Evolutionary conservation across 2,888 invertebrate species (phyloP).

Genomic region (Scaptodrosophila latifasciaeformis): DNA sequence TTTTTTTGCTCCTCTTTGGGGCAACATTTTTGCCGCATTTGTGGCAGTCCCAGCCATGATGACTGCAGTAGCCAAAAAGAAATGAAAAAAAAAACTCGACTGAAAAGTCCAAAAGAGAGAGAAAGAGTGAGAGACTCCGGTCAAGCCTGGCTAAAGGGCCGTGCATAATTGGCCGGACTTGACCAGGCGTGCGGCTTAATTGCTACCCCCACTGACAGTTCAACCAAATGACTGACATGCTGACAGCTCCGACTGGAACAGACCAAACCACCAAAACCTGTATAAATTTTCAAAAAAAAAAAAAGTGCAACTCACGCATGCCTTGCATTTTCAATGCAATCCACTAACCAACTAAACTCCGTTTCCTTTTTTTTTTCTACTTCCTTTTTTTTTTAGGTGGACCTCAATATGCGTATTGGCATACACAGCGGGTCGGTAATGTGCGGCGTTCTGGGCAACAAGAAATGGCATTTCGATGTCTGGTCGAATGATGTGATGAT

Average conservation of each 20-base stretch:
- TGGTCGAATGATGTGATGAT: slow-evolving; percentile 97
- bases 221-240: slow-evolving; percentile 5
- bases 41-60: no score
- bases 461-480: slow-evolving; percentile 95
- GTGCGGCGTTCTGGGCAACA: slow-evolving; percentile 94
- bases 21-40: slow-evolving; percentile 17
- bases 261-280: no score
- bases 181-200: slow-evolving; percentile 19
- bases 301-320: no score
- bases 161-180: slow-evolving; percentile 24
- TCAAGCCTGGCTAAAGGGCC: no score
- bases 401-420: slow-evolving; percentile 97
- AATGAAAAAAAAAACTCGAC: no score
- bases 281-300: no score
- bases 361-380: slow-evolving; percentile 10
- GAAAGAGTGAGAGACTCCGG: no score
- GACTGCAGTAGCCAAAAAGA: neutral
- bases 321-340: slow-evolving; percentile 26
- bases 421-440: slow-evolving; percentile 97
- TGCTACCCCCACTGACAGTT: slow-evolving; percentile 24
- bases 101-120: no score
- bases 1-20: no score
- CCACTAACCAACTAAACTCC: neutral
- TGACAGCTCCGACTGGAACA: neutral
- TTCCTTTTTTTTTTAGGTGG: slow-evolving; percentile 79